phyloP scores from a whole-genome alignment of 2,888 invertebrate species.

The Caenorhabditis virilis region DNA sequence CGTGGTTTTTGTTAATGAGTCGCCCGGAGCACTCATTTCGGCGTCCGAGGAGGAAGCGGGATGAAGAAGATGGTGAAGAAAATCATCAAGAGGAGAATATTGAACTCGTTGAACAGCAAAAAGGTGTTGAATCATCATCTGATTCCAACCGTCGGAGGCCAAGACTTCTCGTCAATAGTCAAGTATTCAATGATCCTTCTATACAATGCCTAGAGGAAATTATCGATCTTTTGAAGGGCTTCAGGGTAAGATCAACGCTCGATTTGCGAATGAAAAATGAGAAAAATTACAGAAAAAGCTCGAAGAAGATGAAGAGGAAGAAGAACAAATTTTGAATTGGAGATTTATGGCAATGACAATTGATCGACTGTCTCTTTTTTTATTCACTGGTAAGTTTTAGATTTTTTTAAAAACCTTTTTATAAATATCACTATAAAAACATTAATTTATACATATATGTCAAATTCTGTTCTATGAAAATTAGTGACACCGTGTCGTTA shows the following conservation, averaged over 20 bases:
- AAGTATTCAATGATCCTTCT: conserved; percentile 17
- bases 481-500: too few relatives aligned
- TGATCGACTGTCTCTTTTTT: conserved; percentile 63
- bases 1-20: conserved; percentile 55
- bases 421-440: too few relatives aligned
- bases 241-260: conserved; percentile 7
- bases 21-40: conserved; percentile 47
- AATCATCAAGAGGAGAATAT: not conserved
- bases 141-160: too few relatives aligned
- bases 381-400: conserved; percentile 41
- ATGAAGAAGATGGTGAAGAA: not conserved
- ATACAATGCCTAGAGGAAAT: conserved; percentile 25
- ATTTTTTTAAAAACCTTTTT: not conserved
- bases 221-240: conserved; percentile 20
- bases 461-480: too few relatives aligned
- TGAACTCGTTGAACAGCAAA: not conserved
- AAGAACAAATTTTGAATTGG: conserved; percentile 66
- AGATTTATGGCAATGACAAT: conserved; percentile 64
- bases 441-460: too few relatives aligned
- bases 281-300: conserved; percentile 44
- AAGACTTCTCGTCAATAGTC: conserved; percentile 32
- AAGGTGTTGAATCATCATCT: not conserved
- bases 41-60: not conserved
- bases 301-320: conserved; percentile 64
- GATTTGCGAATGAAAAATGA: not conserved